Conservation (phyloP, 2,113 vertebrate genomes). For the Climacteris rufus region DNA sequence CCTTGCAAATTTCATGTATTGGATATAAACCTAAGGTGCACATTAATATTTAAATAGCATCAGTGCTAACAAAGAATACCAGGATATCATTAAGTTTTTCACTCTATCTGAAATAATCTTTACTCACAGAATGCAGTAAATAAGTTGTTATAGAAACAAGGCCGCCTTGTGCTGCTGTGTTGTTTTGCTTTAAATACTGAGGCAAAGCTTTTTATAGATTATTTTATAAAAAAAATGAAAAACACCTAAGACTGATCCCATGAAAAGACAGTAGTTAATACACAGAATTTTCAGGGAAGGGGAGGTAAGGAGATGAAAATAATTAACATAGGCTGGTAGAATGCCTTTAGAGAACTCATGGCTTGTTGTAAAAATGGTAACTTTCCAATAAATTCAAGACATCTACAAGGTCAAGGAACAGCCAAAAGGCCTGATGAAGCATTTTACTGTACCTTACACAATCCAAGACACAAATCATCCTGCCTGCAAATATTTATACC, state of each 20-base stretch:
- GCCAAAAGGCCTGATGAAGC: neutral
- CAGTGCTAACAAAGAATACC: neutral
- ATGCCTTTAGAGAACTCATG: neutral
- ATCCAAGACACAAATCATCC: neutral
- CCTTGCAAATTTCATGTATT: slow-evolving; percentile 99
- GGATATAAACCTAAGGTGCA: slow-evolving; percentile 87
- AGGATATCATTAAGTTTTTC: neutral
- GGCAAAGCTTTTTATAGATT: neutral
- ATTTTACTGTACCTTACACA: neutral
- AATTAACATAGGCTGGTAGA: neutral
- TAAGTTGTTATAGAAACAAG: neutral
- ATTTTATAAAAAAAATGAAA: neutral
- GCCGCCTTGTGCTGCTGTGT: neutral
- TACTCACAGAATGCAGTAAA: neutral
- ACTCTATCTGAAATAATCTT: neutral
- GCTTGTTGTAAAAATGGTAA: neutral
- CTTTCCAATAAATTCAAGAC: neutral
- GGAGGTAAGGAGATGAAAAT: neutral
- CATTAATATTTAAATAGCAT: neutral
- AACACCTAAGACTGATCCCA: neutral
- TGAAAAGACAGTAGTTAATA: neutral
- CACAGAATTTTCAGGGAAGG: neutral
- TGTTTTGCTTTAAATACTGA: neutral
- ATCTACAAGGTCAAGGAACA: neutral
- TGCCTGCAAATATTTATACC: neutral